Base-by-base conservation (phyloP, 1,140 invertebrate genomes). In the Papilio machaon region DNA sequence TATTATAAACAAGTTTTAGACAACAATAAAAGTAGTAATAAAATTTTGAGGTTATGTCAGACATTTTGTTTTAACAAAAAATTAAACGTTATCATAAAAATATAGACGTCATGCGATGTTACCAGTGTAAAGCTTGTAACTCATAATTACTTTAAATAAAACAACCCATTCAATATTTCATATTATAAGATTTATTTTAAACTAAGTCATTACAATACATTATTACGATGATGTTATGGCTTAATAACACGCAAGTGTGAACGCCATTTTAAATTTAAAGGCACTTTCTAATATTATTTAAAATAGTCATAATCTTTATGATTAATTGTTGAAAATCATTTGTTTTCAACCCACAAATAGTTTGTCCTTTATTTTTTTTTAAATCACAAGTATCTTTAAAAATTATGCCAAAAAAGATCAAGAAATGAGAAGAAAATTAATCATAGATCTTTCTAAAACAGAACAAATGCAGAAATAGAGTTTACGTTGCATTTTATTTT, bases 101-200 rank as follows among this genome's bases (percentile, higher is more conserved):
- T 35, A 35, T 67, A 15, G 64, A 30, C 64, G 35, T 70, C 64
- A 70, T 13, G 64, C 64, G 30, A 19, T 70, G 64, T 70, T 70
- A 70, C 64, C 64, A 70, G 64, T 70, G 10, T 64, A 64, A 70
- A 35, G 64, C 64, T 70, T 70, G 64, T 70, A 70, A 70, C 64
- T 70, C 30, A 70, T 70, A 70, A 70, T 70, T 70, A 70, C 30
- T 38, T 70, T 70, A 70, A 70, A 70, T 70, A 70, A 67, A 64
- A 64, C 23, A 64, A 38, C 64, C 64, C 30, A 70, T 70, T 35
- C 13, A 5, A 70, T 70, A 70, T 70, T 70, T 70, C 64, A 70
- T 70, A 70, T 35, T 70, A 6, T 70, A 19, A 70, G 30, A 70
- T 70, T 35, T 67, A 67, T 35, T 70, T 35, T 70, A 35, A 70